phyloP scores from a whole-genome alignment of 2,797 vertebrate genomes.

The Mustela erminea region DNA sequence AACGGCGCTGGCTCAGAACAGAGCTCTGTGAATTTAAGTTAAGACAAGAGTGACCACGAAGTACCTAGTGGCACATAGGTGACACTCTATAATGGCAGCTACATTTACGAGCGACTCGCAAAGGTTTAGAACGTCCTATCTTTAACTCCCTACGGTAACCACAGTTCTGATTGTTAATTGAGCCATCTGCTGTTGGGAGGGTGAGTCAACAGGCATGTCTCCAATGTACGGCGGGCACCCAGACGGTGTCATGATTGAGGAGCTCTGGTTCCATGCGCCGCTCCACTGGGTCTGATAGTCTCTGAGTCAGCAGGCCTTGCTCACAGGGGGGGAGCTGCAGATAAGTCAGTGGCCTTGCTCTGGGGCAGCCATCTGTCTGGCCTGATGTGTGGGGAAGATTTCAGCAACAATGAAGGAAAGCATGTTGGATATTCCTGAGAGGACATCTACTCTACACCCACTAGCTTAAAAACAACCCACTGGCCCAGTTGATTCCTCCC shows the following conservation, averaged over 20 bases:
- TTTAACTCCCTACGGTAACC: slow-evolving; percentile 52
- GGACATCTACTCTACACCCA: background rate
- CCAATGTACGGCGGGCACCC: background rate
- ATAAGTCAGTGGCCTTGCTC: background rate
- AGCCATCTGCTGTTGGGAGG: slow-evolving; percentile 53
- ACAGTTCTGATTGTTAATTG: slow-evolving; percentile 41
- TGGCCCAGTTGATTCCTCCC: background rate
- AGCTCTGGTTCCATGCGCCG: background rate
- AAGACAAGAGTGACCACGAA: background rate
- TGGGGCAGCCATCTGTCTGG: background rate
- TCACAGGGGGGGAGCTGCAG: background rate
- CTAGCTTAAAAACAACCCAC: background rate
- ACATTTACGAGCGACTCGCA: slow-evolving; percentile 6
- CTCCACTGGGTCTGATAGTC: background rate
- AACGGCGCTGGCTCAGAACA: background rate
- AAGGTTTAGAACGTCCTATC: slow-evolving; percentile 33
- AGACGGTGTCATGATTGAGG: background rate
- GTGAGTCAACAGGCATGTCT: slow-evolving; percentile 60
- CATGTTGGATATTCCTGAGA: background rate
- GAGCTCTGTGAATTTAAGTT: background rate
- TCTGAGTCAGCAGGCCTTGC: background rate
- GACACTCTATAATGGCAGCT: background rate
- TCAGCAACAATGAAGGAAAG: background rate
- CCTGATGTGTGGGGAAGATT: background rate
- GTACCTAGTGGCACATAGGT: background rate